Base-by-base conservation (phyloP, 2,797 vertebrate genomes). In the Pangasius krempfi region DNA sequence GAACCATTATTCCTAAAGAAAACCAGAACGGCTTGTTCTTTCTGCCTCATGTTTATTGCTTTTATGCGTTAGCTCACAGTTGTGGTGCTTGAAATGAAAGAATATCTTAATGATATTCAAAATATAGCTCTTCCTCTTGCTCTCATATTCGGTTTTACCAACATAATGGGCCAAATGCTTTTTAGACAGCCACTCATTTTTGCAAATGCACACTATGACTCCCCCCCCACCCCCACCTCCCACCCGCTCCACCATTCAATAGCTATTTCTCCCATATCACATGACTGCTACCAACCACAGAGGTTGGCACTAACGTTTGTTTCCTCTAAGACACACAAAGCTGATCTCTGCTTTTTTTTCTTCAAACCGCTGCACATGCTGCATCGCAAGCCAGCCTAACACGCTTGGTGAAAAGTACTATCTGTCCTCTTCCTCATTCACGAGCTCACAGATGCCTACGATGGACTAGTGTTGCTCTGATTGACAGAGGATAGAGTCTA, bases 1-100 rank as follows among this genome's bases (percentile, higher is more conserved):
- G 30, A 52, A 58, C 9, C 25, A 64, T 81, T 85, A 37, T 56
- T 62, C 44, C 52, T 7, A 40, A 70, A 75, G 37, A 60, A 89
- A 75, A 75, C 56, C 79, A 89, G 85, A 86, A 89, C 33, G 25
- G 33, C 44, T 30, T 76, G 85, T 86, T 86, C 88, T 89, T 44
- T 58, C 76, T 81, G 40, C 76, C 8, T 52, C 5, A 13, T 62
- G 40, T 50, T 73, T 8, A 30, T 10, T 30, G 64, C 25, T 4
- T 30, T 47, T 37, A n/a, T 27, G 30, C 14, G 79, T 50, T 50
- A 16, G 47, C 78, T 40, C 50, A 14, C 18, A 64, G 27, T 78
- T 33, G 30, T 10, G 52, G 37, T 5, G 10, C n/a, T 22, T 68
- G 30, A 54, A 68, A 72, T 70, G 62, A 54, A 68, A 37, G 75